phyloP scores from a whole-genome alignment of 2,888 invertebrate genomes.

The Catocala sponsa region DNA sequence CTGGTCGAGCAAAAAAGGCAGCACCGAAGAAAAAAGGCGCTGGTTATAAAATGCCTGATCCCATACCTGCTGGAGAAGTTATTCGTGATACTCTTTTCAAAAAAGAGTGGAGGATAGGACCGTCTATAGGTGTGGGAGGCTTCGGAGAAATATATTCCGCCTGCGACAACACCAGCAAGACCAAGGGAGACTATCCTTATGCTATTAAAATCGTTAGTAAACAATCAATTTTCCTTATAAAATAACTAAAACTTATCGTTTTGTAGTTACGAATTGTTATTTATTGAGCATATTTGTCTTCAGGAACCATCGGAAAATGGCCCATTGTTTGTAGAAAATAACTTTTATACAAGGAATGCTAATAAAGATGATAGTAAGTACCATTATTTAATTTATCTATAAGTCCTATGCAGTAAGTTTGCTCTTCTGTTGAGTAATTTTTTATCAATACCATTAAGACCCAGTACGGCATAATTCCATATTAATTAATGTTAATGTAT shows the following conservation, averaged over 20 bases:
- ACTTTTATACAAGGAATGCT: slow-evolving; percentile 94
- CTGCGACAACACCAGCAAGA: slow-evolving; percentile 86
- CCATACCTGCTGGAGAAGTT: slow-evolving; percentile 92
- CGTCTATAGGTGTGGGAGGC: slow-evolving; percentile 96
- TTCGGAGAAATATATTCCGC: slow-evolving; percentile 98
- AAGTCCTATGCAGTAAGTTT: background rate
- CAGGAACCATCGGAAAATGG: slow-evolving; percentile 97
- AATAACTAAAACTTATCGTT: too few relatives aligned
- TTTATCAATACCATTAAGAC: too few relatives aligned
- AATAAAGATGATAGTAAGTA: slow-evolving; percentile 91
- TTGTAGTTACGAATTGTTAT: background rate
- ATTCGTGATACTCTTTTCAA: slow-evolving; percentile 91
- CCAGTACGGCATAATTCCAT: too few relatives aligned
- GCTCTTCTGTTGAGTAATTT: background rate
- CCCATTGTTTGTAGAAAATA: slow-evolving; percentile 97
- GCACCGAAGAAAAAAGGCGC: slow-evolving; percentile 79
- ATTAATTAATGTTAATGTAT: too few relatives aligned
- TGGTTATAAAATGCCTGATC: slow-evolving; percentile 90
- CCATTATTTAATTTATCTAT: background rate
- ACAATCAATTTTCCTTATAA: background rate
- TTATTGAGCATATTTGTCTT: slow-evolving; percentile 7
- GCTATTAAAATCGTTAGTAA: slow-evolving; percentile 94
- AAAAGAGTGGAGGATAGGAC: slow-evolving; percentile 95
- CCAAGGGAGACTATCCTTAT: slow-evolving; percentile 88
- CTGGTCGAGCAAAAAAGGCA: slow-evolving; percentile 73